Base-by-base conservation (phyloP, 2,888 invertebrate genomes). In the Heteromyza rotundicornis region DNA sequence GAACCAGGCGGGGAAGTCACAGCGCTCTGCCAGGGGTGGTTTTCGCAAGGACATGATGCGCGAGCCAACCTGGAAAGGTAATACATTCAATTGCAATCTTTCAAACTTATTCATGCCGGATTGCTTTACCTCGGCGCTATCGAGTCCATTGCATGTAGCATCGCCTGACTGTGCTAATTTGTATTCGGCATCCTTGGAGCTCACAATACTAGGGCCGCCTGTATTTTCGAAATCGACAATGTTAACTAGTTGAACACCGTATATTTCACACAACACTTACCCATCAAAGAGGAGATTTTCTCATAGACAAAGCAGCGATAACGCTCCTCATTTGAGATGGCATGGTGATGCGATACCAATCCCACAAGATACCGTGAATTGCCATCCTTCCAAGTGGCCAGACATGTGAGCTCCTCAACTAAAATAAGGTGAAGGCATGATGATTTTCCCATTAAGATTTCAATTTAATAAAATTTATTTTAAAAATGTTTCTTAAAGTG, bases 231-330 rank as follows among this genome's bases (percentile, higher is more conserved):
- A 61, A 68, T n/a, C n/a, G 63, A 56, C 27, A 58, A 52, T 32
- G 59, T 64, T 57, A n/a, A 16, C 17, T 10, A 47, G 19, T 17
- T 1, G 0, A 24, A 27, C 12, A n/a, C n/a, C n/a, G n/a, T n/a
- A n/a, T n/a, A n/a, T n/a, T n/a, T n/a, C n/a, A n/a, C n/a, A n/a
- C n/a, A n/a, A 64, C 51, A 68, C 84, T 84, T 82, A 86, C 86
- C 85, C 82, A 80, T 80, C 66, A 86, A 84, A 79, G 87, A 86
- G 79, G 88, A 88, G 71, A 89, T 89, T 86, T 91, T 92, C 86
- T 94, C 95, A 85, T 94, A 95, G 64, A 96, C 96, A 86, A 96
- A 96, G 85, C 97, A 97, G 70, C 96, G 87, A 86, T 94, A 97
- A 69, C 95, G 89, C 82, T 96, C 95, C 82, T 96, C 95, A 84